Percentiles rank a stretch among this genome's conserved stretches.
phyloP scores from a whole-genome alignment of 2,113 vertebrate genomes.

The Physeter macrocephalus region DNA sequence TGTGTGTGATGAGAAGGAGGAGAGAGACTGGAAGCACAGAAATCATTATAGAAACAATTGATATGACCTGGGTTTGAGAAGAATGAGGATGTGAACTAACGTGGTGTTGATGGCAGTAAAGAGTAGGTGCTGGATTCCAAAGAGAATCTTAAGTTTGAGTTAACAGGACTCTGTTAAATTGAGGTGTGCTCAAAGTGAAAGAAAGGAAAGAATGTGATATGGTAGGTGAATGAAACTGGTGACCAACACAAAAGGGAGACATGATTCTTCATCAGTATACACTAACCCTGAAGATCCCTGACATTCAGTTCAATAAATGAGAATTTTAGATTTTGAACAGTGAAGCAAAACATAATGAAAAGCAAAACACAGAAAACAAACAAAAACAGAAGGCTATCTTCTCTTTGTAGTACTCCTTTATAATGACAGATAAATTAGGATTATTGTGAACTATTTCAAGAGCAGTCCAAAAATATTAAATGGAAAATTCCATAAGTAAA shows the following conservation, averaged over 20 bases:
- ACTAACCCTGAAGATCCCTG: too few species aligned
- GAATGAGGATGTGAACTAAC: neutral
- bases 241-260: neutral
- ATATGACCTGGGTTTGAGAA: neutral
- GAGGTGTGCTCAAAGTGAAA: neutral
- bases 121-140: neutral
- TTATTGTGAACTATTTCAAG: neutral
- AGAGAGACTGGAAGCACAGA: neutral
- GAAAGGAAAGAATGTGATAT: neutral
- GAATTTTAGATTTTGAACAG: neutral
- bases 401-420: neutral
- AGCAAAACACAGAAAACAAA: neutral
- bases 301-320: neutral
- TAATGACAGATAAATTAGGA: neutral
- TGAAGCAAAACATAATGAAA: neutral
- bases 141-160: neutral
- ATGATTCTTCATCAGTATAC: neutral
- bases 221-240: neutral
- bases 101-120: neutral
- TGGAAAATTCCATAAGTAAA: neutral
- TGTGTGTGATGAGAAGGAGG: neutral
- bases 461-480: neutral
- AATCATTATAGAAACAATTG: neutral
- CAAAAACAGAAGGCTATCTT: neutral
- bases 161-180: neutral